Base-by-base conservation (phyloP, 2,888 invertebrate species). In the Sicus ferrugineus region DNA sequence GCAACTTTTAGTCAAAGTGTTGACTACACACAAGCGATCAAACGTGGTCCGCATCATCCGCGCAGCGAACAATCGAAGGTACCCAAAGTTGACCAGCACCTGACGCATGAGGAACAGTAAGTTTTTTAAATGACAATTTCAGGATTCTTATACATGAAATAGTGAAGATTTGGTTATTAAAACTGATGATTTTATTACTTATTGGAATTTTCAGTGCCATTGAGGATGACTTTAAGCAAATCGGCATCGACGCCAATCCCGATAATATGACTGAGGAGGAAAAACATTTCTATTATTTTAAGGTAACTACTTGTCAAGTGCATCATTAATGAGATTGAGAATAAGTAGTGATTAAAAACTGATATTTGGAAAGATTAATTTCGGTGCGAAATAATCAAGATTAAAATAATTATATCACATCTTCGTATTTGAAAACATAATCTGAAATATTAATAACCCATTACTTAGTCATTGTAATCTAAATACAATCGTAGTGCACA, bases 261-360 rank as follows among this genome's bases (percentile, higher is more conserved):
- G 88, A 90, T 0, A 90, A 90, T 73, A 91, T 96, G 92, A 89
- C 92, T 0, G 91, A 93, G 1, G 94, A 95, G 78, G 95, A 96
- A 71, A 85, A 85, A 70, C 83, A 83, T 73, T 85, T 85, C 72
- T 84, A 84, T 68, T 85, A 84, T 76, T 86, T 85, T 70, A 85
- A 85, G 79, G 83, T 83, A 68, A 38, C 69, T n/a, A n/a, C n/a
- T n/a, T n/a, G n/a, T n/a, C n/a, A n/a, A n/a, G n/a, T n/a, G n/a
- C n/a, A n/a, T n/a, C n/a, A n/a, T n/a, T n/a, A n/a, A n/a, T n/a
- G n/a, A n/a, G n/a, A n/a, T n/a, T n/a, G n/a, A n/a, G n/a, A n/a
- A n/a, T n/a, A n/a, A n/a, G n/a, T n/a, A n/a, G n/a, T n/a, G n/a
- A n/a, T n/a, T n/a, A n/a, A n/a, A n/a, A n/a, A n/a, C n/a, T n/a